Percentiles rank a stretch among this genome's conserved stretches.
phyloP scores from a whole-genome alignment of 2,797 vertebrate species.

The Pangasius mekongensis region DNA sequence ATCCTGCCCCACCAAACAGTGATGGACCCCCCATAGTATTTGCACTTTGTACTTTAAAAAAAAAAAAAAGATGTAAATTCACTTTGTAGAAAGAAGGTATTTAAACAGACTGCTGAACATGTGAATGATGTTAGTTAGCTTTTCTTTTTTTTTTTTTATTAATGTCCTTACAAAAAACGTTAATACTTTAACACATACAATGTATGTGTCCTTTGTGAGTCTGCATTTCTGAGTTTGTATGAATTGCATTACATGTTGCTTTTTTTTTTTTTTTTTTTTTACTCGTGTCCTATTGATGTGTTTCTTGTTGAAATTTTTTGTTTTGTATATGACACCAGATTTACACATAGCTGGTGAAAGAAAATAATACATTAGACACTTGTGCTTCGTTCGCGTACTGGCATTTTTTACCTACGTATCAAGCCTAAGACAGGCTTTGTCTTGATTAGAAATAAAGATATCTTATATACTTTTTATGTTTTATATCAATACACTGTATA shows the following conservation, averaged over 20 bases:
- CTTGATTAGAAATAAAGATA: slow-evolving; percentile 81
- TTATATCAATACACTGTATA: slow-evolving; percentile 51
- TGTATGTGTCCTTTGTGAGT: slow-evolving; percentile 90
- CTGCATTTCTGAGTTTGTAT: slow-evolving; percentile 80
- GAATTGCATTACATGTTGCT: slow-evolving; percentile 77
- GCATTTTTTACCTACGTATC: slow-evolving; percentile 60
- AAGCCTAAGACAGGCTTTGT: slow-evolving; percentile 60
- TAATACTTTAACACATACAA: slow-evolving; percentile 88
- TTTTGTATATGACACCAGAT: slow-evolving; percentile 36
- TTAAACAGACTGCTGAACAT: slow-evolving; percentile 92
- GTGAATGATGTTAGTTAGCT: slow-evolving; percentile 88
- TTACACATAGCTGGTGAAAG: slow-evolving; percentile 19
- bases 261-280: slow-evolving; percentile 57
- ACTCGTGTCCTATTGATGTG: slow-evolving; percentile 62
- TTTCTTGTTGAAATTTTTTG: slow-evolving; percentile 22
- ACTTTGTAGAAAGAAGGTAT: slow-evolving; percentile 97
- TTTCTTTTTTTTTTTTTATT: slow-evolving; percentile 67
- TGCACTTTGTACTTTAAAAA: slow-evolving; percentile 99
- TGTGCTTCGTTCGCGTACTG: slow-evolving; percentile 10
- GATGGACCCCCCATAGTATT: slow-evolving; percentile 88
- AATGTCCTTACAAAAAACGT: slow-evolving; percentile 74
- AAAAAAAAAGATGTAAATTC: slow-evolving; percentile 87
- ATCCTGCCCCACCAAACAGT: slow-evolving; percentile 82
- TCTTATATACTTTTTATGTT: slow-evolving; percentile 68
- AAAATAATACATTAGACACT: slow-evolving; percentile 19